A percentile compares a stretch with the other conserved stretches of the same genome.
Conservation (phyloP, 1,140 invertebrate genomes). For the Diorhabda sublineata region DNA sequence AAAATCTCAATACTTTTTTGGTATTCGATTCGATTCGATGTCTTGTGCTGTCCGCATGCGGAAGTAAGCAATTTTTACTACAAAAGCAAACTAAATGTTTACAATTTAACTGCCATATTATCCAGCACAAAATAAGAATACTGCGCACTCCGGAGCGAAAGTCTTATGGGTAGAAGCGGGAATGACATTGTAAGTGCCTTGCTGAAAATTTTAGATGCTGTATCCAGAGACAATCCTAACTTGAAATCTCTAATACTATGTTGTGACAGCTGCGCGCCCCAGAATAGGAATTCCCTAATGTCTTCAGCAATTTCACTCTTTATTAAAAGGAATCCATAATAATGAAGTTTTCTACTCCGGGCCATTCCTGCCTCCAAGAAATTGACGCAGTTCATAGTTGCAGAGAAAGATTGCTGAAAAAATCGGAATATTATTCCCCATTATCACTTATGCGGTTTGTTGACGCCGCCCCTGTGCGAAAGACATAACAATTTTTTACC, state of each 20-base stretch:
- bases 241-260: constrained; percentile 23
- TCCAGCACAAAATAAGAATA: constrained; percentile 28
- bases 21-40: constrained; percentile 30
- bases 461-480: too few relatives aligned
- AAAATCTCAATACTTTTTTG: constrained; percentile 13
- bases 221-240: constrained; percentile 1
- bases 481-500: too few relatives aligned
- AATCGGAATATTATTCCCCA: constrained; percentile 32
- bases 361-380: constrained; percentile 35
- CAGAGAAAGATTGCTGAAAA: constrained; percentile 34
- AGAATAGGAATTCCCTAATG: constrained; percentile 26
- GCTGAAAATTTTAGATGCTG: constrained; percentile 28
- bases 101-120: constrained; percentile 34
- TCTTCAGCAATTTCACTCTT: constrained; percentile 27
- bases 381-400: constrained; percentile 33
- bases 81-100: constrained; percentile 31
- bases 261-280: constrained; percentile 30
- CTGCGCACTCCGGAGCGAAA: constrained; percentile 32
- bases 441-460: constrained; percentile 19
- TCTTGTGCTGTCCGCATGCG: constrained; percentile 30
- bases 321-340: constrained; percentile 27
- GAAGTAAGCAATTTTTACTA: constrained; percentile 32
- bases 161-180: constrained; percentile 25
- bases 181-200: constrained; percentile 36
- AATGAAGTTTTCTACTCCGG: constrained; percentile 38